A percentile compares a stretch with the other conserved stretches of the same genome.
phyloP scores from a whole-genome alignment of 2,888 invertebrate species.

The Euzetes globulus region DNA sequence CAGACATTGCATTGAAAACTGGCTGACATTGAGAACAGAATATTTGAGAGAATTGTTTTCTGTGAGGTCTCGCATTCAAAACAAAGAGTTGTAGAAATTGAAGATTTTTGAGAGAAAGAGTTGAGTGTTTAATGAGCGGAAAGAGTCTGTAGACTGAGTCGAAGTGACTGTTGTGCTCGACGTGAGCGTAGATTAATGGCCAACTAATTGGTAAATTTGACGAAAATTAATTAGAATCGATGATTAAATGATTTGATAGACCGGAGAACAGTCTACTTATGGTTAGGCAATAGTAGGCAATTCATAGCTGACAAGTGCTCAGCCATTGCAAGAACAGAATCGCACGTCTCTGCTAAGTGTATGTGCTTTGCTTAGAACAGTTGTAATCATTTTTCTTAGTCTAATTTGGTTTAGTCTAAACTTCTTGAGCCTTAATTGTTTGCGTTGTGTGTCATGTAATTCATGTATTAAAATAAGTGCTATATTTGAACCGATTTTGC shows the following conservation, averaged over 20 bases:
- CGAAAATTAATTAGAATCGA: slow-evolving; percentile 23
- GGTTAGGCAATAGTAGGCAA: not conserved
- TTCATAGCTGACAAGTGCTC: not conserved
- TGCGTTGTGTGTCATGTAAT: not conserved
- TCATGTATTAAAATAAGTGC: slow-evolving; percentile 6
- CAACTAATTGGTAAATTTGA: slow-evolving; percentile 11
- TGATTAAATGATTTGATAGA: slow-evolving; percentile 18
- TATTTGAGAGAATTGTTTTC: not conserved
- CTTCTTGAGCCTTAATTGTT: not conserved
- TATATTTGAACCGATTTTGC: slow-evolving; percentile 5
- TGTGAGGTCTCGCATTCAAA: not conserved
- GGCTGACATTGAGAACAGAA: slow-evolving; percentile 19
- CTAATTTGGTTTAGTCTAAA: not conserved
- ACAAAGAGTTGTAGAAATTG: not conserved
- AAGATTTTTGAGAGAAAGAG: not conserved
- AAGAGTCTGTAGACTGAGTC: not conserved
- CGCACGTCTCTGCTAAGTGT: not conserved
- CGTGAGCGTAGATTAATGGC: slow-evolving; percentile 21
- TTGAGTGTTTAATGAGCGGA: slow-evolving; percentile 15
- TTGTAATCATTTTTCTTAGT: not conserved
- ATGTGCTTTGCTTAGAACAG: not conserved
- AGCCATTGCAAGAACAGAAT: not conserved
- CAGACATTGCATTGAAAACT: slow-evolving; percentile 25
- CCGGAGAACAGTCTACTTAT: not conserved
- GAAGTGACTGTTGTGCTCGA: not conserved